phyloP scores from a whole-genome alignment of 2,888 invertebrate species.

The Apodemia duryi region DNA sequence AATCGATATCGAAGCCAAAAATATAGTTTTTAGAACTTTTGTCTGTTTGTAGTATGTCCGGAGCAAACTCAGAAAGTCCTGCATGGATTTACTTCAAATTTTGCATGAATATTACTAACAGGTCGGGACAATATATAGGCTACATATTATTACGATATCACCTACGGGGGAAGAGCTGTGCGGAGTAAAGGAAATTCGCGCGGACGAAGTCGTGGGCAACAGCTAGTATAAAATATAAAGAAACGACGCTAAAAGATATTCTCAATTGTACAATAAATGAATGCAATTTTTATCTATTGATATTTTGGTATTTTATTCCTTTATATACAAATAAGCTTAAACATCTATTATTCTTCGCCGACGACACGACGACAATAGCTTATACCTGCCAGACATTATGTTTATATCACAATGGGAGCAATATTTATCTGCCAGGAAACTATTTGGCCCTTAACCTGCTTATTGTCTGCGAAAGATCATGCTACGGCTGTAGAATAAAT shows the following conservation, averaged over 20 bases:
- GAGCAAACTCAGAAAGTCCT: too few relatives aligned
- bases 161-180: too few relatives aligned
- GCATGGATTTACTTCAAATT: too few relatives aligned
- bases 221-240: too few relatives aligned
- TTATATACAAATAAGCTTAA: conserved; percentile 1
- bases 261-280: not conserved
- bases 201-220: too few relatives aligned
- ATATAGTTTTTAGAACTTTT: too few relatives aligned
- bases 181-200: too few relatives aligned
- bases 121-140: too few relatives aligned
- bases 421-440: conserved; percentile 6
- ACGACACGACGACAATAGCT: not conserved
- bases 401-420: not conserved
- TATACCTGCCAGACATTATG: conserved; percentile 10
- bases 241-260: not conserved
- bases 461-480: conserved; percentile 1
- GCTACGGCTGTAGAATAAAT: not conserved
- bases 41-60: too few relatives aligned
- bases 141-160: too few relatives aligned
- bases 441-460: conserved; percentile 12
- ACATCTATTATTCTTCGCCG: not conserved
- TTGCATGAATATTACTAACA: too few relatives aligned
- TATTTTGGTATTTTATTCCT: not conserved
- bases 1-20: too few relatives aligned
- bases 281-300: not conserved